Evolutionary conservation across 2,888 invertebrate species (phyloP).

Genomic region (Poecilus cupreus): DNA sequence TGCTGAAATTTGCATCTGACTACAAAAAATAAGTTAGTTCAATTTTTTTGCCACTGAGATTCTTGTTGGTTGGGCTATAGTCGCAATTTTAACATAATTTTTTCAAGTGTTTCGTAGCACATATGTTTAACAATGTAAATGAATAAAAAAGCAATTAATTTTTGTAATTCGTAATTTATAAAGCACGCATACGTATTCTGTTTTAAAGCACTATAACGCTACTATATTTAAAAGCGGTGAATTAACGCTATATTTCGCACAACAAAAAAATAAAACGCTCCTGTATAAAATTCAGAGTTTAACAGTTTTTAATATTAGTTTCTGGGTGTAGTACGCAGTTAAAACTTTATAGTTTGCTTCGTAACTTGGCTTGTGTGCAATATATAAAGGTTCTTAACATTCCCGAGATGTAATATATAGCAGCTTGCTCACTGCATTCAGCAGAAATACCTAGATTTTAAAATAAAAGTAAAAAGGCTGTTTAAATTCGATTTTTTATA

Average conservation of each 20-base stretch:
- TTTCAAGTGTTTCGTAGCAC: no score
- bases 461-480: conserved; percentile 21
- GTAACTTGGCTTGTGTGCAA: background rate
- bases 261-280: conserved; percentile 31
- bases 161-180: background rate
- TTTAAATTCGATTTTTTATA: conserved; percentile 2
- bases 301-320: conserved; percentile 49
- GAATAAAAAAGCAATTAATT: background rate
- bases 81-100: no score
- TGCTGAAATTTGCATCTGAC: no score
- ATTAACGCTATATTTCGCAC: background rate
- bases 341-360: conserved; percentile 45
- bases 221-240: background rate
- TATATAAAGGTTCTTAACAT: conserved; percentile 21
- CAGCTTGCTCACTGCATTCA: conserved; percentile 4
- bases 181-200: background rate
- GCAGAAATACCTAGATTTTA: background rate
- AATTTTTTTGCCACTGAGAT: no score
- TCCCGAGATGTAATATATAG: conserved; percentile 15
- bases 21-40: no score
- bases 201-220: no score
- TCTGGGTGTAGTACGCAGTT: conserved; percentile 6
- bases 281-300: conserved; percentile 27
- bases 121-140: no score
- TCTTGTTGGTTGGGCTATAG: no score